These are phyloP conservation scores for Polyommatus iphigenia DNA, from an alignment of 2,888 invertebrate genomes.

Conservation along the genomic window DNA sequence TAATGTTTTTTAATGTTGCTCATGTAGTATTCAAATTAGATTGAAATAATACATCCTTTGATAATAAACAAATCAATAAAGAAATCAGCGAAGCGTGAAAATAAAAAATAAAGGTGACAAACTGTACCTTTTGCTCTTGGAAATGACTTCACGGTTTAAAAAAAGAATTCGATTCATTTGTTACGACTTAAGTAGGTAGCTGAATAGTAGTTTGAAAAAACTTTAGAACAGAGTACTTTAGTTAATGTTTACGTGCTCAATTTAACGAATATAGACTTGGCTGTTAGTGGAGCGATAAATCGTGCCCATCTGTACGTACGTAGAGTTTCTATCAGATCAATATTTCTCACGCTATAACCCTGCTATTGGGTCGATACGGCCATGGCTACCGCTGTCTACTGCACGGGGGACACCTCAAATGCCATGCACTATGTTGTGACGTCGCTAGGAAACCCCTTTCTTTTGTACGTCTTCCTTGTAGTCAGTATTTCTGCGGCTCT, in stretches of 20 bases:
- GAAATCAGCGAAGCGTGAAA: not conserved
- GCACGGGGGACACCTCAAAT: slow-evolving; percentile 49
- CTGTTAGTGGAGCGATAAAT: slow-evolving; percentile 53
- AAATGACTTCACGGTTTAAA: slow-evolving; percentile 45
- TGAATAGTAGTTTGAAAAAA: not conserved
- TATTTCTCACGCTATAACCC: slow-evolving; percentile 71
- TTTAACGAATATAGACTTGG: slow-evolving; percentile 46
- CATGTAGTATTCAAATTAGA: not conserved
- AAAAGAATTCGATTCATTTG: slow-evolving; percentile 43
- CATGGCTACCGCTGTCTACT: slow-evolving; percentile 41
- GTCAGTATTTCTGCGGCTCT: slow-evolving; percentile 36
- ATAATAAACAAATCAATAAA: not conserved
- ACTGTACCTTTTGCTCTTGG: slow-evolving; percentile 35
- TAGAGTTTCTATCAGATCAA: slow-evolving; percentile 62
- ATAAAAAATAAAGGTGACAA: slow-evolving; percentile 26
- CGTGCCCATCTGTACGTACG: slow-evolving; percentile 48
- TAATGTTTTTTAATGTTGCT: not conserved
- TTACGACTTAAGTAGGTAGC: slow-evolving; percentile 35
- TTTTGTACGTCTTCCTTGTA: slow-evolving; percentile 46
- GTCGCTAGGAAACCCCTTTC: slow-evolving; percentile 58
- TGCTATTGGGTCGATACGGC: slow-evolving; percentile 50
- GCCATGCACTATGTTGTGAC: slow-evolving; percentile 49
- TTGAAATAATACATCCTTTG: not conserved
- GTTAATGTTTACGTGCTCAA: slow-evolving; percentile 36
- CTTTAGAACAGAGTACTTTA: slow-evolving; percentile 18